Percentiles rank a stretch among this genome's conserved stretches.
Conservation (phyloP, 2,888 invertebrate genomes). For the Diarsia mendica region DNA sequence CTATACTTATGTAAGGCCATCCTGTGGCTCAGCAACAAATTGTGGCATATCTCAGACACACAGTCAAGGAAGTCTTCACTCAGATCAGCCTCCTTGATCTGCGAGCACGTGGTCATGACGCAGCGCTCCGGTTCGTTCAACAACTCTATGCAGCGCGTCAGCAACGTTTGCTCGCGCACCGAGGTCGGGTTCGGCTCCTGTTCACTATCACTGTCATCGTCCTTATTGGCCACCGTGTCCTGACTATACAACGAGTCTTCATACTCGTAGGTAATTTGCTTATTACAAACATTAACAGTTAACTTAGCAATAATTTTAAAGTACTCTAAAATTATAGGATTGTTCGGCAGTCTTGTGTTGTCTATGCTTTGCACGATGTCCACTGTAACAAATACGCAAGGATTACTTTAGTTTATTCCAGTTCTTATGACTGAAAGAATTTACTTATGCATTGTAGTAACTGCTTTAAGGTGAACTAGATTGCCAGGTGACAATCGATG, state of each 20-base stretch:
- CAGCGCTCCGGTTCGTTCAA: conserved; percentile 91
- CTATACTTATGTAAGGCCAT: conserved; percentile 96
- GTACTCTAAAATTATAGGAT: conserved; percentile 82
- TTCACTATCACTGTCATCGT: conserved; percentile 91
- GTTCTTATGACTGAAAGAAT: background rate
- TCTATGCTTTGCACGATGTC: conserved; percentile 88
- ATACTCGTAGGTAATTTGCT: conserved; percentile 84
- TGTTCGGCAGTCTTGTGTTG: conserved; percentile 90
- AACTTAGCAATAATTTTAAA: conserved; percentile 86
- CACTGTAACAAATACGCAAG: conserved; percentile 77
- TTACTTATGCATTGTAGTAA: background rate
- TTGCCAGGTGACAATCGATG: background rate
- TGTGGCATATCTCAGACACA: conserved; percentile 95
- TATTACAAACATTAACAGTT: conserved; percentile 85
- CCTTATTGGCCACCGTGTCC: conserved; percentile 87
- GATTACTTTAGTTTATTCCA: conserved; percentile 12
- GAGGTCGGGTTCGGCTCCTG: conserved; percentile 87
- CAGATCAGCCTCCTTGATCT: conserved; percentile 88
- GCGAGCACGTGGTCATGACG: conserved; percentile 83
- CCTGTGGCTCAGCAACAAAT: conserved; percentile 94
- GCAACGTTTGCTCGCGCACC: conserved; percentile 84
- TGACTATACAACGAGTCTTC: conserved; percentile 87
- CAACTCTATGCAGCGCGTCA: conserved; percentile 91
- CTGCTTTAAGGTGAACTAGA: background rate
- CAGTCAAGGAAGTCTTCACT: conserved; percentile 91